These are phyloP conservation scores for Clarias platycephalus DNA, from an alignment of 2,797 vertebrate species.

Conservation along the genomic window DNA sequence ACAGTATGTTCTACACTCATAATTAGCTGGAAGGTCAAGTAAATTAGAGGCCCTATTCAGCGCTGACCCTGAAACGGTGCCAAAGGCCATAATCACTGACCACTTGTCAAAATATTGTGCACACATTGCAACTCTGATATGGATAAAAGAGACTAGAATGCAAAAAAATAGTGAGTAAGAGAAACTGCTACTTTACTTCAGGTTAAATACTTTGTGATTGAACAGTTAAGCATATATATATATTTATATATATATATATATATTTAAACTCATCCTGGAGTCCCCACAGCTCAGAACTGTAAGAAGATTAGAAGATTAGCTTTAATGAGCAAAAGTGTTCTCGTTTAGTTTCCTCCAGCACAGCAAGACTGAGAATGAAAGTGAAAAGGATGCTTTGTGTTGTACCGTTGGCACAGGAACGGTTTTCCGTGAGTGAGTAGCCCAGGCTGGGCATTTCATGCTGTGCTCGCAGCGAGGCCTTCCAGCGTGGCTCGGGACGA, in stretches of 20 bases:
- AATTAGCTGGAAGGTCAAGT: conserved; percentile 29
- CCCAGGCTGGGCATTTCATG: conserved; percentile 91
- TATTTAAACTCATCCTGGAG: background rate
- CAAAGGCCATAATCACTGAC: conserved; percentile 21
- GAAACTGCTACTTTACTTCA: background rate
- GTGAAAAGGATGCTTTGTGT: conserved; percentile 3
- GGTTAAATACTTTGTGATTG: background rate
- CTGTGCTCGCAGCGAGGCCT: conserved; percentile 91
- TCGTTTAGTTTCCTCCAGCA: conserved; percentile 11
- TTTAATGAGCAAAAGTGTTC: conserved; percentile 16
- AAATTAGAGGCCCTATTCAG: conserved; percentile 20
- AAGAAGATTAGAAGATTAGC: conserved; percentile 33
- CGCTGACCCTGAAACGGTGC: conserved; percentile 15
- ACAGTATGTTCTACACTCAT: conserved; percentile 30
- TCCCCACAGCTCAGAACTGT: conserved; percentile 13
- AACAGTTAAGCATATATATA: background rate
- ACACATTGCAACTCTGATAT: conserved; percentile 7
- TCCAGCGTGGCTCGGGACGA: conserved; percentile 94
- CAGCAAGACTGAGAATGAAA: conserved; percentile 6
- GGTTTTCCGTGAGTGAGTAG: conserved; percentile 91
- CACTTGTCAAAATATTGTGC: conserved; percentile 16
- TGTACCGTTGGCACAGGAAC: conserved; percentile 88
- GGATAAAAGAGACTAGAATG: background rate
- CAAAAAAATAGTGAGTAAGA: background rate
- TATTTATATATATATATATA: no score